Base-by-base conservation (phyloP, 1,140 invertebrate species). In the Frieseomelitta varia region DNA sequence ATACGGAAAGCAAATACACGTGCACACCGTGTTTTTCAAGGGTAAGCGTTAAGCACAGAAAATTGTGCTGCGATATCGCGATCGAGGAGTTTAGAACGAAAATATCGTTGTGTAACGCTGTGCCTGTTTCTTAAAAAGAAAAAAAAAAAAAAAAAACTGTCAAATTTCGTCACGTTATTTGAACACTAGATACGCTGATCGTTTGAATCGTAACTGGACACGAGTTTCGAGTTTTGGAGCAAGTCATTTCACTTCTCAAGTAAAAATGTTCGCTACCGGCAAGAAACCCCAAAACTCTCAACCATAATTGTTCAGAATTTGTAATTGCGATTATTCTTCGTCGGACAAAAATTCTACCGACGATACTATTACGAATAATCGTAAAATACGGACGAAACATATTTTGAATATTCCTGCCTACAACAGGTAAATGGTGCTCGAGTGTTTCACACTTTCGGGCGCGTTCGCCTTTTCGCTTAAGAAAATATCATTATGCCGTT, bases 101-200 rank as follows among this genome's bases (percentile, higher is more conserved):
- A 30, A 30, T 30, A 30, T 30, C 30, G 30, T 30, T 30, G 30
- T 30, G 30, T 30, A 30, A 30, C 30, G 30, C 30, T 30, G 30
- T 30, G 30, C 30, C 30, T 30, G 39, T 47, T 47, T 47, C 39
- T 47, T 47, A 47, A 47, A 47, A 47, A 47, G 30, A 30, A n/a
- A n/a, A 39, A 39, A 39, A 39, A 39, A 39, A 39, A 63, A 75
- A 88, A n/a, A n/a, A n/a, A 79, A 84, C 75, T 87, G 81, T 87
- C 73, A 75, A 84, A 68, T 21, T 56, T 88, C 79, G 77, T 85
- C 83, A 56, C 55, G 84, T 39, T 84, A 84, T 84, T 89, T 88
- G 84, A 84, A 86, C 86, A 88, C 78, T 77, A 75, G 80, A 68
- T 15, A 65, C n/a, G n/a, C n/a, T n/a, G n/a, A n/a, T n/a, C n/a